These are phyloP conservation scores for Cheilosia soror DNA, from an alignment of 2,888 invertebrate genomes.

Conservation along the genomic window DNA sequence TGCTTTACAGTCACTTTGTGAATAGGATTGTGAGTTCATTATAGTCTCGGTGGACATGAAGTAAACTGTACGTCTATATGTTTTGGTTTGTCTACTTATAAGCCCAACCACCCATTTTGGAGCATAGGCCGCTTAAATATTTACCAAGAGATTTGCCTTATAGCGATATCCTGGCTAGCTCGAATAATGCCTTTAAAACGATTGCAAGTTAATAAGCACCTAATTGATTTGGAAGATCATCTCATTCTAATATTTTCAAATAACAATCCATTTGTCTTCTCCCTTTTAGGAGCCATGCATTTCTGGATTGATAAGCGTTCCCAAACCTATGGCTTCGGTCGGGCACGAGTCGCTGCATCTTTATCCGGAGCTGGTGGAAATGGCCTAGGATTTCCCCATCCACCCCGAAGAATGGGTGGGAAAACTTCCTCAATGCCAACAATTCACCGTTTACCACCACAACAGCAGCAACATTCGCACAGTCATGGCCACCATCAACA, in stretches of 20 bases:
- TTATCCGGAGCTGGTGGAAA: slow-evolving; percentile 86
- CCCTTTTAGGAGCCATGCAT: slow-evolving; percentile 86
- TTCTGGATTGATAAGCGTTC: slow-evolving; percentile 94
- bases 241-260: not conserved
- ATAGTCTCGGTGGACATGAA: too few species aligned
- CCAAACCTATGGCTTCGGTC: slow-evolving; percentile 90
- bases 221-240: too few species aligned
- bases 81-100: too few species aligned
- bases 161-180: too few species aligned
- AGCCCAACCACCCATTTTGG: too few species aligned
- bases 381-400: slow-evolving; percentile 84
- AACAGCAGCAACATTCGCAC: slow-evolving; percentile 76
- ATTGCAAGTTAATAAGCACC: too few species aligned
- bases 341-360: slow-evolving; percentile 88
- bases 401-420: slow-evolving; percentile 83
- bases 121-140: too few species aligned
- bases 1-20: too few species aligned
- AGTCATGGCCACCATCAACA: slow-evolving; percentile 72
- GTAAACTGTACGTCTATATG: too few species aligned
- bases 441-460: slow-evolving; percentile 88
- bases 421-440: slow-evolving; percentile 86
- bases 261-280: not conserved
- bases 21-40: too few species aligned
- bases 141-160: too few species aligned
- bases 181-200: too few species aligned